Base-by-base conservation (phyloP, 2,888 invertebrate genomes). In the Hipparchia sbordonii region DNA sequence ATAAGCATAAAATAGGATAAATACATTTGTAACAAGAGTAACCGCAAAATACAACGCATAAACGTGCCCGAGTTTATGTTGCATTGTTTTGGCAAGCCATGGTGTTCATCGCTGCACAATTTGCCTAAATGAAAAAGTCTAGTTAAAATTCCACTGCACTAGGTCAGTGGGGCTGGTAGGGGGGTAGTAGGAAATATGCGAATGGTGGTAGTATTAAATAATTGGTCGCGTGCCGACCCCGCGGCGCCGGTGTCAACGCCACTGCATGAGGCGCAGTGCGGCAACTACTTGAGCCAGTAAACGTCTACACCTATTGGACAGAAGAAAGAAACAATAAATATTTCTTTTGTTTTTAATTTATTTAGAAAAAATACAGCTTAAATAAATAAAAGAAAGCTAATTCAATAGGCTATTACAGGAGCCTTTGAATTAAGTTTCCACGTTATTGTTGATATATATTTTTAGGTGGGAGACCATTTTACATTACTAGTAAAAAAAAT, bases 221-320 rank as follows among this genome's bases (percentile, higher is more conserved):
- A 89, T 87, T 82, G 88, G 85, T 92, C 85, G 92, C 91, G 92
- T 92, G 92, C 85, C 88, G 89, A 84, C 89, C 78, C 77, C 80
- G 81, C 82, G 89, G 87, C 89, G 89, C 87, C 89, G 81, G 79
- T 89, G 90, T 89, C 91, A 88, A 86, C 89, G 86, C 82, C 85
- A 85, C 84, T 84, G 87, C 88, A 84, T 82, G 82, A 83, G 87
- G 86, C 91, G 92, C 92, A 92, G 85, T 91, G 92, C 92, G 91
- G 88, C 87, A 90, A 52, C 78, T 78, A 76, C 76, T 76, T 77
- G 77, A 77, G 61, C 69, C 9, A 48, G 69, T 61, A 60, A 69
- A 52, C 61, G 52, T 12, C 45, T 62, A 52, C 69, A 13, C 54
- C 51, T 45, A 61, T 52, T 54, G 61, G 7, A 51, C 6, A 51